Evolutionary conservation across 2,797 vertebrate genomes (phyloP).

Genomic region (Fundulus diaphanus): DNA sequence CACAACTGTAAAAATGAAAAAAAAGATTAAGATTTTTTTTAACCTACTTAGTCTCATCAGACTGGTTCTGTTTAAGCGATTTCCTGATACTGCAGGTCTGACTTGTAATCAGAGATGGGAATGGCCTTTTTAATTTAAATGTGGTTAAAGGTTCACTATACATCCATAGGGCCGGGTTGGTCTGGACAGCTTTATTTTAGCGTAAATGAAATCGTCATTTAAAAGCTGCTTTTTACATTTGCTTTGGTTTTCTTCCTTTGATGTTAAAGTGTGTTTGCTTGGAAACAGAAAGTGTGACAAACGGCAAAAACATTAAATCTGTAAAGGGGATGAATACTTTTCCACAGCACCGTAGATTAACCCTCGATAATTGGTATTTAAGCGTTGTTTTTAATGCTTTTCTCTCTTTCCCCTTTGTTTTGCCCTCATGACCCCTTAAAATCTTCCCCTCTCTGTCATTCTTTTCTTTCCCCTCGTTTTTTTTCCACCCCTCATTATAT

Average conservation of each 20-base stretch:
- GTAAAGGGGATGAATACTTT: not conserved
- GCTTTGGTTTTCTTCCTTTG: not conserved
- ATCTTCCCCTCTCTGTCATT: conserved; percentile 23
- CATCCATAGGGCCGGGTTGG: too few species aligned
- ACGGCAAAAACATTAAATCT: not conserved
- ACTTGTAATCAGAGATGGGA: not conserved
- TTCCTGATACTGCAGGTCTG: not conserved
- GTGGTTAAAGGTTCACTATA: not conserved
- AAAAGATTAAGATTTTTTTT: not conserved
- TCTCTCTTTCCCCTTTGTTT: conserved; percentile 55
- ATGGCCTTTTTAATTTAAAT: not conserved
- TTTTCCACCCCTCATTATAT: conserved; percentile 5
- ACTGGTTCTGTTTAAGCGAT: not conserved
- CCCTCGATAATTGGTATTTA: conserved; percentile 8
- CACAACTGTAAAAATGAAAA: too few species aligned
- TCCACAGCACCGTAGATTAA: not conserved
- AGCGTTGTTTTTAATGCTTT: conserved; percentile 44
- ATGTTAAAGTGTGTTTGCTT: not conserved
- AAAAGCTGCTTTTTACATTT: not conserved
- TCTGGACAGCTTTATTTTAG: too few species aligned
- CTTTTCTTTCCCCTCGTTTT: conserved; percentile 10
- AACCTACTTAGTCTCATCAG: not conserved
- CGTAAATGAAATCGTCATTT: too few species aligned
- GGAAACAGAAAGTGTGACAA: not conserved
- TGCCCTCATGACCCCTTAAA: conserved; percentile 38